Base-by-base conservation (phyloP, 2,113 vertebrate genomes). In the Henicopernis longicauda region DNA sequence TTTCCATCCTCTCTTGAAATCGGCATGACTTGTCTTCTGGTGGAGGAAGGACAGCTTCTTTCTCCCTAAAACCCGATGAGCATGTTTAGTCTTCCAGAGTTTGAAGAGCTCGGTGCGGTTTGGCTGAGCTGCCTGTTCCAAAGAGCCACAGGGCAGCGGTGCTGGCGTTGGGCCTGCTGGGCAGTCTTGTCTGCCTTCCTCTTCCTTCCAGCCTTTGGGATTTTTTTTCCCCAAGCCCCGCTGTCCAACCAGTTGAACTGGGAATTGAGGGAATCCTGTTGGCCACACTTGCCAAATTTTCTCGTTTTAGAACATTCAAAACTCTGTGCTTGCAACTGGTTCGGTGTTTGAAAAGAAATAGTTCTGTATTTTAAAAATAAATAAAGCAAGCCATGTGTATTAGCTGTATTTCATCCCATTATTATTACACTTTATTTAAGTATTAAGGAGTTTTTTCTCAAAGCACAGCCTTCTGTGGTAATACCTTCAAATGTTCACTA, bases 101-200 rank as follows among this genome's bases (percentile, higher is more conserved):
- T 34, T 49, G 47, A 26, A n/a, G 25, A 50, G 21, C 34, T 26
- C 29, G 85, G 22, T n/a, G 20, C 7, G 1, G 10, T 15, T n/a
- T 32, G 90, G 22, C 62, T 27, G 54, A 40, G 57, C 61, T 21
- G 63, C 65, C 2, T 25, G 1, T 10, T 23, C 13, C 4, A 13
- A 5, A 7, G 13, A 18, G 8, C 9, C 3, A 2, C 11, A 11
- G 21, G 26, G 57, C 78, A 25, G 52, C 0, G 0, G 2, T 9
- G 82, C 32, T 32, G 0, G 6, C 18, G 11, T 9, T 5, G 16
- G 38, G 19, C 15, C 18, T 7, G 9, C 44, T 3, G 42, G 26
- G 25, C 36, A 8, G 6, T 7, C 29, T 20, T 16, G 2, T 7
- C 44, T 40, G 21, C 21, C 20, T 4, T 12, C 36, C 34, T 10